Percentiles rank a stretch among this genome's conserved stretches.
Evolutionary conservation across 2,888 invertebrate species (phyloP).

Genomic region (Pachliopta kotzebuea): DNA sequence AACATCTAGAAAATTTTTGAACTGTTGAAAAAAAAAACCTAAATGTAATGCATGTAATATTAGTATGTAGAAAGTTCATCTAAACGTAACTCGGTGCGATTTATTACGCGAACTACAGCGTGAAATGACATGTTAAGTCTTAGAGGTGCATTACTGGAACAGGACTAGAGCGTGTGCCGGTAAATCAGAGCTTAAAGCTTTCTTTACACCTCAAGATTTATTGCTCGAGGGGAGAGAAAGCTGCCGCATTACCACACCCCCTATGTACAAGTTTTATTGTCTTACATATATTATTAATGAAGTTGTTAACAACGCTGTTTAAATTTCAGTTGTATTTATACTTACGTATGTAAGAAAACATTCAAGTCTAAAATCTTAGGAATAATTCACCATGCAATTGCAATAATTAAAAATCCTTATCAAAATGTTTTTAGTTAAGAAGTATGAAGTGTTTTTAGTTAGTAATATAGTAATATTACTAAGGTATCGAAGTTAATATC

Average conservation of each 20-base stretch:
- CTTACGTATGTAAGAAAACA: too few species aligned
- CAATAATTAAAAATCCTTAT: too few species aligned
- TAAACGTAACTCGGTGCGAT: conserved; percentile 37
- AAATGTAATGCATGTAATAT: conserved; percentile 9
- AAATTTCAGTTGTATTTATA: not conserved
- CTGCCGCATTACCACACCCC: not conserved
- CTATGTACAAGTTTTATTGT: not conserved
- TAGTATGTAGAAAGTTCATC: conserved; percentile 20
- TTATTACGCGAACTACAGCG: conserved; percentile 32
- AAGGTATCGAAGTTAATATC: too few species aligned
- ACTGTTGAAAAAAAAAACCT: not conserved
- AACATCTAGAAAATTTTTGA: too few species aligned
- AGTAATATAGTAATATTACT: too few species aligned
- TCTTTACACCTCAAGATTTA: conserved; percentile 64
- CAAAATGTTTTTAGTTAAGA: too few species aligned
- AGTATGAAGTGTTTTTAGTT: too few species aligned
- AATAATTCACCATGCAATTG: too few species aligned
- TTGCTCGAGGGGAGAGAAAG: conserved; percentile 41
- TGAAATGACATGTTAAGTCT: conserved; percentile 19
- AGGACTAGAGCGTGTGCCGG: conserved; percentile 50
- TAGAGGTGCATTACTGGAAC: conserved; percentile 32
- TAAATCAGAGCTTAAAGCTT: conserved; percentile 72
- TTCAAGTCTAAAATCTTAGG: too few species aligned
- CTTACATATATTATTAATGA: not conserved
- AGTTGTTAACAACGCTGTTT: not conserved